Base-by-base conservation (phyloP, 2,797 vertebrate genomes). In the Phataginus tricuspis region DNA sequence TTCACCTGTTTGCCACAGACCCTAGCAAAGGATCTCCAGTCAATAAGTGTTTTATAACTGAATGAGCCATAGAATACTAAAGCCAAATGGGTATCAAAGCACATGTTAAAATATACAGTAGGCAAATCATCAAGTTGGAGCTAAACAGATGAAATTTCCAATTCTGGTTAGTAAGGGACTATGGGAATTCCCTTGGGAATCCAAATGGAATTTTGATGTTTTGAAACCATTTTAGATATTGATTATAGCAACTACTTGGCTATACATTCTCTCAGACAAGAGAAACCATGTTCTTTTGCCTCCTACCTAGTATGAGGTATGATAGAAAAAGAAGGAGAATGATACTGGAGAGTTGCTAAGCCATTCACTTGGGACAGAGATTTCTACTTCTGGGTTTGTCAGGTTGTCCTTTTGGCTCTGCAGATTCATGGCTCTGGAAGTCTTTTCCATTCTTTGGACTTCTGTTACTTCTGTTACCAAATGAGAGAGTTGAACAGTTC, bases 101-200 rank as follows among this genome's bases (percentile, higher is more conserved):
- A 77, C 79, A 59, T 87, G 63, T n/a, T 55, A 77, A 29, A 82
- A 85, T 90, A 27, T 78, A 39, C 3, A 89, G 14, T 59, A 37
- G 37, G 61, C 31, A 66, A 51, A 51, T 79, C 23, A 45, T 85
- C 7, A 23, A 1, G 64, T 94, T 94, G 74, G 25, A 74, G 29
- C 69, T 72, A 75, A 96, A 63, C 37, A 63, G 49, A 72, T 25
- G 77, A 71, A 31, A 88, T 94, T 95, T 92, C 63, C 79, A 37
- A 90, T 92, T 37, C 68, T 90, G 34, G 9, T 89, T 94, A 61
- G 8, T 89, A 85, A 64, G 21, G 83, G 69, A 80, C 57, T 72
- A 1, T 85, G 61, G 51, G 53, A 85, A 68, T 91, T 95, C 42
- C 77, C 23, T 34, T 5, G 79, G 53, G 59, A 90, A 92, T 80